Conservation (phyloP, 2,113 vertebrate species). For the Thunnus thynnus region DNA sequence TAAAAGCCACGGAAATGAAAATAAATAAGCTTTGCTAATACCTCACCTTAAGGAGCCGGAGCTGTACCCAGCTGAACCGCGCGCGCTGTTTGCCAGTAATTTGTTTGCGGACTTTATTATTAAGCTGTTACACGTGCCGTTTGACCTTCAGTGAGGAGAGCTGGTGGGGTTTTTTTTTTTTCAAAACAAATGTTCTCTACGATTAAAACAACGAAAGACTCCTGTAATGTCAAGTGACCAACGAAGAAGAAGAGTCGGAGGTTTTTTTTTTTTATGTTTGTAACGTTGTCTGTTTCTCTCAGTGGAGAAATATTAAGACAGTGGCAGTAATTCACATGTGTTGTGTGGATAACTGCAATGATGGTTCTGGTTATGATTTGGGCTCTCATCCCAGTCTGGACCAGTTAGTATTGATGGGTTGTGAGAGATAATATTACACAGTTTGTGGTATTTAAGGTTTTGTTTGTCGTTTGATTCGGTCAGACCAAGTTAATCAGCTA, state of each 20-base stretch:
- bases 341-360: not conserved
- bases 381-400: not conserved
- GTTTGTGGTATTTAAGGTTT: not conserved
- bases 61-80: slow-evolving; percentile 88
- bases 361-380: not conserved
- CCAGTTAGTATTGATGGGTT: not conserved
- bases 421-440: not conserved
- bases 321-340: not conserved
- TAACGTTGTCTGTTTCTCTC: not conserved
- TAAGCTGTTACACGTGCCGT: slow-evolving; percentile 89
- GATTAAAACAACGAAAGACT: slow-evolving; percentile 64
- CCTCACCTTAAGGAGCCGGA: slow-evolving; percentile 95
- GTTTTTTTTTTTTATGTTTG: not conserved
- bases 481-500: too few relatives aligned
- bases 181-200: slow-evolving; percentile 80
- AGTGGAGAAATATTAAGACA: not conserved
- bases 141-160: slow-evolving; percentile 91
- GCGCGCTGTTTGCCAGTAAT: slow-evolving; percentile 85
- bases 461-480: too few relatives aligned
- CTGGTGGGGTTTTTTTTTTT: slow-evolving; percentile 54
- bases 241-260: not conserved
- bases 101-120: slow-evolving; percentile 87
- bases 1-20: slow-evolving; percentile 98
- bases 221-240: slow-evolving; percentile 37
- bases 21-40: slow-evolving; percentile 99